Evolutionary conservation across 2,113 vertebrate species (phyloP), one percentile per base, ranked within the genome.

Genomic region (Phylloscopus whistleri): DNA sequence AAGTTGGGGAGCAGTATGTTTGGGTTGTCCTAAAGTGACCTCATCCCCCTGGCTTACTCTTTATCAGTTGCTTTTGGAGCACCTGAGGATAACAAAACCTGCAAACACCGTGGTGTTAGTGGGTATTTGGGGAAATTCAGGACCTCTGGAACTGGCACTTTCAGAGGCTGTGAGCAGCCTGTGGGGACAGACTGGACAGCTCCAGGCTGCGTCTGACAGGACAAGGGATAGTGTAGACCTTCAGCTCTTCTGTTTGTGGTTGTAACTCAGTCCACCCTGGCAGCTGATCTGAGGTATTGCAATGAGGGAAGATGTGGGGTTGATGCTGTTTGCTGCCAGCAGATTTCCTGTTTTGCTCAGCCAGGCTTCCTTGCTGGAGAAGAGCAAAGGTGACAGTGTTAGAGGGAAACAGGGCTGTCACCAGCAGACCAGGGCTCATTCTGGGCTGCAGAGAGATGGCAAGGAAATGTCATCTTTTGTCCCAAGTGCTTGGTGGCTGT

Each of bases 21-120:
- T 3, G 9, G 16, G 9, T 26, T 95, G 68, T 90, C 89, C 94
- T 95, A 28, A 89, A 95, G 46, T 4, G 9, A 67, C 88, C 87
- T 76, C 31, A 13, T 46, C 44, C 30, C 12, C 18, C 8, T 30
- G 20, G 14, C 30, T 75, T 58, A 30, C 12, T 55, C 83, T 87
- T 73, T 52, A 55, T 83, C 59, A 31, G 8, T 48, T 85, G 28
- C 18, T 95, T 95, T 72, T 77, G 72, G 64, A 90, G 43, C 37
- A 60, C 44, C 33, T 52, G 52, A 72, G 62, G n/a, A 24, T 8
- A 52, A 14, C 2, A 3, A 49, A 88, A 19, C 49, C 52, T 89
- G 44, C 51, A 59, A 41, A 78, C 24, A n/a, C 28, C 7, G 0
- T 0, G 0, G 26, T 87, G 73, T 72, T 64, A 15, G 35, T 64